Conservation (phyloP, 2,113 vertebrate species). For the Cynopterus brachyotis region DNA sequence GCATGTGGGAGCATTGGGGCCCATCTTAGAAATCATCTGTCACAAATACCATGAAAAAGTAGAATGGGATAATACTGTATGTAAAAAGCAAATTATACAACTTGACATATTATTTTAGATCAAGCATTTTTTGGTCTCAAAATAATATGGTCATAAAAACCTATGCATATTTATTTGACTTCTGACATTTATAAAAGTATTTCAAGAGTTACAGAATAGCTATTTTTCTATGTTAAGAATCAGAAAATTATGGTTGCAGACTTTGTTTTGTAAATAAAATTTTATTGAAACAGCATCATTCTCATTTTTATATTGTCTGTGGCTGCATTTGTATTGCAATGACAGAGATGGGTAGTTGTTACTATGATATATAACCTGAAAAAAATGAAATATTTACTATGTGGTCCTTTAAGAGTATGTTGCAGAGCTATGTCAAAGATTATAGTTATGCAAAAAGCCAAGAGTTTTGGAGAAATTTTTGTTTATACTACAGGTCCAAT, state of each 20-base stretch:
- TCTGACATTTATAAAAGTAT: neutral
- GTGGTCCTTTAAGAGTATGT: neutral
- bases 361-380: neutral
- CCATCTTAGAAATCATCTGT: neutral
- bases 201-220: neutral
- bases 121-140: neutral
- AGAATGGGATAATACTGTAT: neutral
- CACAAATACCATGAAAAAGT: neutral
- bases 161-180: neutral
- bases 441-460: neutral
- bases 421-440: neutral
- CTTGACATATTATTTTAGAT: neutral
- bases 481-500: neutral
- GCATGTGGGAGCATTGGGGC: neutral
- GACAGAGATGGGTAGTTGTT: neutral
- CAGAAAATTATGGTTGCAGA: neutral
- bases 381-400: neutral
- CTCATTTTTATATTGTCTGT: neutral
- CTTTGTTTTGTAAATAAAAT: neutral
- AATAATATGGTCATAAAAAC: neutral
- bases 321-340: neutral
- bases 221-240: neutral
- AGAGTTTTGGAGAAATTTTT: neutral
- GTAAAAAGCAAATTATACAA: neutral
- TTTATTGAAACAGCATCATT: neutral